A percentile compares a stretch with the other conserved stretches of the same genome.
These are phyloP conservation scores for Brachionus paranguensis DNA, from an alignment of 1,140 invertebrate genomes.

Conservation along the genomic window DNA sequence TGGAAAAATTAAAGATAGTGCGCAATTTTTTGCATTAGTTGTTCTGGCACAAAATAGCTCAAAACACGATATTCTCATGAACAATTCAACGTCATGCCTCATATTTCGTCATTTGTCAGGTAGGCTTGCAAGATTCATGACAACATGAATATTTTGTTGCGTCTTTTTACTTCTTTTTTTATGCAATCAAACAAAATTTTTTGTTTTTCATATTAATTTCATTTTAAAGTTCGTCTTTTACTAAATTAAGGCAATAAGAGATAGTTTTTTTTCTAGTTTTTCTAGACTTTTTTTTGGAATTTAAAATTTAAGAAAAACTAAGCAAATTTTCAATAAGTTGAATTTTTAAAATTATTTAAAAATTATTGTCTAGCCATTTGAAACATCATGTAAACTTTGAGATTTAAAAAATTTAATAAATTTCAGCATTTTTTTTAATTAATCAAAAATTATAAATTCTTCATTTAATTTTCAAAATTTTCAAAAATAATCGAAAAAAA, in stretches of 20 bases:
- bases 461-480: no score
- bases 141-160: not conserved
- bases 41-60: constrained; percentile 13
- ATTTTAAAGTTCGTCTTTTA: not conserved
- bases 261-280: not conserved
- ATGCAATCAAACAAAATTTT: not conserved
- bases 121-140: not conserved
- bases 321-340: no score
- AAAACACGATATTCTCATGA: not conserved
- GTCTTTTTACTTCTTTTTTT: not conserved
- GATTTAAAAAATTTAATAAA: no score
- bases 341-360: no score
- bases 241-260: not conserved
- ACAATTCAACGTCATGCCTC: constrained; percentile 15
- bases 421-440: no score
- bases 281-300: no score
- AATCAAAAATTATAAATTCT: no score
- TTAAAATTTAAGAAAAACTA: no score
- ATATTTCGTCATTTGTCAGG: constrained; percentile 24
- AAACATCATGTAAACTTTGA: no score
- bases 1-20: constrained; percentile 30
- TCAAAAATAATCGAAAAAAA: no score
- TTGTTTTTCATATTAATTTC: not conserved
- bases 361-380: no score
- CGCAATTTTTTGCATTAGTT: constrained; percentile 32